Conservation (phyloP, 2,113 vertebrate species). For the Ictidomys tridecemlineatus region DNA sequence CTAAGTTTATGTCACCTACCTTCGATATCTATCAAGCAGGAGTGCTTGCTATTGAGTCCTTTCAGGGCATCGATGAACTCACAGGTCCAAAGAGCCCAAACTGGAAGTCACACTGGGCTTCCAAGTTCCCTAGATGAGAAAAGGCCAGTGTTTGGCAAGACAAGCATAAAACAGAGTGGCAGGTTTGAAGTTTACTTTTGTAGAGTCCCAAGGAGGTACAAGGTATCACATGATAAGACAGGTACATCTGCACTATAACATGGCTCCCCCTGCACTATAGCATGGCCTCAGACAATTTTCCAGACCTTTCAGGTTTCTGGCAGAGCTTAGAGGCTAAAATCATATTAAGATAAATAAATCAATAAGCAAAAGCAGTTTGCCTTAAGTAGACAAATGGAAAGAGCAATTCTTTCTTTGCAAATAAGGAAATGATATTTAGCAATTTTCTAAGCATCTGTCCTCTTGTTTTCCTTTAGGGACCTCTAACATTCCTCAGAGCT, state of each 20-base stretch:
- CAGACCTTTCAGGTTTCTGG: rapidly evolving
- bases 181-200: rapidly evolving
- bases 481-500: neutral
- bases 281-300: constrained; percentile 52
- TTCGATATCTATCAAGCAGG: neutral
- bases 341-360: neutral
- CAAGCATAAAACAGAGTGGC: neutral
- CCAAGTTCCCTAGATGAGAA: rapidly evolving
- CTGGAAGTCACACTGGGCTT: too few relatives aligned
- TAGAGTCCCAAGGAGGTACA: neutral
- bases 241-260: neutral
- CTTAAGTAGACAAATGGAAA: neutral
- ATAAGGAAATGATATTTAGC: neutral
- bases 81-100: neutral
- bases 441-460: neutral
- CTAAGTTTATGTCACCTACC: neutral
- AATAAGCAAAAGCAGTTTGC: neutral
- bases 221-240: too few relatives aligned
- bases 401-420: neutral
- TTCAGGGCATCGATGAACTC: neutral
- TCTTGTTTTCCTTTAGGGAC: neutral
- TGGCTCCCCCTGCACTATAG: constrained; percentile 9
- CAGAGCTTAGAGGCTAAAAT: rapidly evolving
- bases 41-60: neutral
- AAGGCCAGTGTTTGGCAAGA: neutral